Conservation (phyloP, 2,888 invertebrate species). For the Hydroisotoma schaefferi region DNA sequence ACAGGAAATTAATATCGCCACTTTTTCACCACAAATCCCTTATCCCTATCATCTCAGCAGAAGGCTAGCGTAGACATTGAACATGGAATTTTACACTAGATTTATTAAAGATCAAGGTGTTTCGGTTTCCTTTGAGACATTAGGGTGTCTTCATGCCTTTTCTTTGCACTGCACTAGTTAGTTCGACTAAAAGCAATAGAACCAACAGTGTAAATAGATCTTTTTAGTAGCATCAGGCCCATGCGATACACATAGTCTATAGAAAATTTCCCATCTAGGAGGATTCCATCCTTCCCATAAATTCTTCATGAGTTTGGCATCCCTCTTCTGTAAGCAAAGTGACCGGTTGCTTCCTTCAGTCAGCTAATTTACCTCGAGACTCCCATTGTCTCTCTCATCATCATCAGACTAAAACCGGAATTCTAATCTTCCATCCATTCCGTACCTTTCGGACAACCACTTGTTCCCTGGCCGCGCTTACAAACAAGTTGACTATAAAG, state of each 20-base stretch:
- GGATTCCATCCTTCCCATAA: conserved; percentile 9
- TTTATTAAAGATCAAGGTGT: no score
- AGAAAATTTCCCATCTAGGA: neutral
- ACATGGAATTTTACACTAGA: no score
- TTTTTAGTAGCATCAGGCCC: no score
- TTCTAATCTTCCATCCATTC: no score
- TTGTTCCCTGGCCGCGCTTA: no score
- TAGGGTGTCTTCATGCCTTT: conserved; percentile 7
- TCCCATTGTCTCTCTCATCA: conserved; percentile 4
- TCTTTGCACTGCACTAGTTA: neutral
- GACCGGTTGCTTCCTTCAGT: conserved; percentile 3
- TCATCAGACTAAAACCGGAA: conserved; percentile 1
- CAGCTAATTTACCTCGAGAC: neutral
- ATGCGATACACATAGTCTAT: no score
- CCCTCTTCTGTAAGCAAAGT: neutral
- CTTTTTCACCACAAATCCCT: neutral
- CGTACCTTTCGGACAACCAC: no score
- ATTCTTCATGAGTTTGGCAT: no score
- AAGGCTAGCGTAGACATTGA: no score
- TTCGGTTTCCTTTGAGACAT: conserved; percentile 19
- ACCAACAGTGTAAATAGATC: no score
- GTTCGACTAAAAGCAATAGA: no score
- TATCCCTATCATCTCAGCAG: neutral
- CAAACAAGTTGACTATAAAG: no score
- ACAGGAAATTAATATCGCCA: neutral